Conservation (phyloP, 2,888 invertebrate species). For the Rhagophthalmus giganteus region DNA sequence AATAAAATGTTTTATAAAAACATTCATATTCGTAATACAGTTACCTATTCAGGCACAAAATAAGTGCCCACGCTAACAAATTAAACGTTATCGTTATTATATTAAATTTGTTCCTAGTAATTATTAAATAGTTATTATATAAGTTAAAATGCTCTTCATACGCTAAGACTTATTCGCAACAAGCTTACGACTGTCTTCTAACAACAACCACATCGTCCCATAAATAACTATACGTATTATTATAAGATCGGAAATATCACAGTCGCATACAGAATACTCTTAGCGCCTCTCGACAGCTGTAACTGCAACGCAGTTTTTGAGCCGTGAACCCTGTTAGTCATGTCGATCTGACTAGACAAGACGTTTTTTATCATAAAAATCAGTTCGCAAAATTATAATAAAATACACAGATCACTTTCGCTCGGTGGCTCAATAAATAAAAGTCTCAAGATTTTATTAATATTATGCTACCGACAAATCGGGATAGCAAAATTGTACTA, state of each 20-base stretch:
- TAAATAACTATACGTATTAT: slow-evolving; percentile 45
- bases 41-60: slow-evolving; percentile 38
- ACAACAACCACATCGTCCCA: slow-evolving; percentile 41
- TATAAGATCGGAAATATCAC: slow-evolving; percentile 54
- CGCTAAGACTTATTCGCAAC: slow-evolving; percentile 51
- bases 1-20: slow-evolving; percentile 22
- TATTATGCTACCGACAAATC: slow-evolving; percentile 26
- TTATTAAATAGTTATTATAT: slow-evolving; percentile 31
- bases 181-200: slow-evolving; percentile 41
- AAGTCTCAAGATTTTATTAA: slow-evolving; percentile 5
- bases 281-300: slow-evolving; percentile 54
- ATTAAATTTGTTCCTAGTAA: slow-evolving; percentile 35
- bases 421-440: slow-evolving; percentile 15
- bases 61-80: slow-evolving; percentile 50
- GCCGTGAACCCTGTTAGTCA: slow-evolving; percentile 31
- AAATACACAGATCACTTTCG: slow-evolving; percentile 10
- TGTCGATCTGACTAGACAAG: slow-evolving; percentile 28
- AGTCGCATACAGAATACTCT: slow-evolving; percentile 55
- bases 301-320: slow-evolving; percentile 50
- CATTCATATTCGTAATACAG: slow-evolving; percentile 19
- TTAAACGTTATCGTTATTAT: slow-evolving; percentile 17
- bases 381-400: slow-evolving; percentile 18
- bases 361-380: slow-evolving; percentile 18
- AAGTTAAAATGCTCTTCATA: slow-evolving; percentile 40
- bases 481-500: slow-evolving; percentile 35